These are phyloP conservation scores for Rynchops niger DNA, from an alignment of 2,113 vertebrate genomes.

Conservation along the genomic window DNA sequence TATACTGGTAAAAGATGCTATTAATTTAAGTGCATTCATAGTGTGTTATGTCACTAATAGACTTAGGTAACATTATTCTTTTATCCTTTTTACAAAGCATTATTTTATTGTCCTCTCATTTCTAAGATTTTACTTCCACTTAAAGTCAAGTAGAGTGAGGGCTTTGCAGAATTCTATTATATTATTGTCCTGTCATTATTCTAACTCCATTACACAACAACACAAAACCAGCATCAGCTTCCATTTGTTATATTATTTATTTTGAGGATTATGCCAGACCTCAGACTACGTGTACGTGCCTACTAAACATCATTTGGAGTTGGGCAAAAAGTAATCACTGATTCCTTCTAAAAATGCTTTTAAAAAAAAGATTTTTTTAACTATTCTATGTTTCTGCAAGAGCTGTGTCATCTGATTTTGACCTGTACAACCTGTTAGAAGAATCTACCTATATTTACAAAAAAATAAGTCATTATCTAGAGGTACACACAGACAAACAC, in stretches of 20 bases:
- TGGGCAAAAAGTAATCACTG: neutral
- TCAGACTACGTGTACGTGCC: slow-evolving; percentile 17
- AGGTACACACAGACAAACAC: neutral
- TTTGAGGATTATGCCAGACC: slow-evolving; percentile 46
- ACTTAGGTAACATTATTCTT: slow-evolving; percentile 66
- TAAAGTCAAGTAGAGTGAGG: slow-evolving; percentile 67
- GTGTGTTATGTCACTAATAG: slow-evolving; percentile 69
- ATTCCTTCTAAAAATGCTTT: neutral
- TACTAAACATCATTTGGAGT: slow-evolving; percentile 48
- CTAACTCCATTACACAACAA: slow-evolving; percentile 63
- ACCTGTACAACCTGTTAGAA: neutral
- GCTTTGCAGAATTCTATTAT: slow-evolving; percentile 64
- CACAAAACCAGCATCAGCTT: slow-evolving; percentile 61
- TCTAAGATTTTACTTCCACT: slow-evolving; percentile 68
- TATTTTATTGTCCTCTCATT: slow-evolving; percentile 73
- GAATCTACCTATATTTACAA: neutral
- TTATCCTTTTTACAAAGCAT: slow-evolving; percentile 74
- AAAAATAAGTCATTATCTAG: neutral
- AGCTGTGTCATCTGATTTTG: neutral
- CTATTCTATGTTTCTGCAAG: neutral
- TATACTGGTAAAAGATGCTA: slow-evolving; percentile 71
- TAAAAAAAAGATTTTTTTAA: neutral
- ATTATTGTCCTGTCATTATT: slow-evolving; percentile 66
- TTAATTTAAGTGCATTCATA: slow-evolving; percentile 76
- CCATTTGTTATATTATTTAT: slow-evolving; percentile 63